A percentile compares a stretch with the other conserved stretches of the same genome.
phyloP scores from a whole-genome alignment of 2,888 invertebrate genomes.

The Cryptocheilus praepositus region DNA sequence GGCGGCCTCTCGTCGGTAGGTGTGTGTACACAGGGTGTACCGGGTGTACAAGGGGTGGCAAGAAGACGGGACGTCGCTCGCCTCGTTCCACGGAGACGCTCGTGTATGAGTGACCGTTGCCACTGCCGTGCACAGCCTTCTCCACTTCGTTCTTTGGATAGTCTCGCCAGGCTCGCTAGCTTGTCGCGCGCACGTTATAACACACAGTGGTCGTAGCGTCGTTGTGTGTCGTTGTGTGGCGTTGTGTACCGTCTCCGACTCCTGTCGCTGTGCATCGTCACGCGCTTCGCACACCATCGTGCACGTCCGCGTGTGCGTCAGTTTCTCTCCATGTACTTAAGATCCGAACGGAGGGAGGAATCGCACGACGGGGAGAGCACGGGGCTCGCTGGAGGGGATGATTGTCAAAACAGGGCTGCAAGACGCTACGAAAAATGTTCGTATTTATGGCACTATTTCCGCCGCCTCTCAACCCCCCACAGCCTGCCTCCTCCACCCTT shows the following conservation, averaged over 20 bases:
- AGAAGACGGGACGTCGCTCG: slow-evolving; percentile 27
- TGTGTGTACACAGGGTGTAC: neutral
- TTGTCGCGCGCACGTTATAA: too few species aligned
- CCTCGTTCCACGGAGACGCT: too few species aligned
- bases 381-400: slow-evolving; percentile 49
- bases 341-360: slow-evolving; percentile 40
- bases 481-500: slow-evolving; percentile 29
- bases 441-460: slow-evolving; percentile 71
- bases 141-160: slow-evolving; percentile 19
- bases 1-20: too few species aligned
- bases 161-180: too few species aligned
- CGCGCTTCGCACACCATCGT: slow-evolving; percentile 4
- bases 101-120: too few species aligned
- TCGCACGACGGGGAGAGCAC: slow-evolving; percentile 30
- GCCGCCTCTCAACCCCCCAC: slow-evolving; percentile 53
- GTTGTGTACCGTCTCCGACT: slow-evolving; percentile 15
- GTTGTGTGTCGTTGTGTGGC: too few species aligned
- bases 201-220: too few species aligned
- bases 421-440: slow-evolving; percentile 70
- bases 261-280: too few species aligned
- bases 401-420: slow-evolving; percentile 70
- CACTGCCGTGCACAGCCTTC: too few species aligned
- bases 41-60: slow-evolving; percentile 27
- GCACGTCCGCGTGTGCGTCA: slow-evolving; percentile 19
- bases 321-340: slow-evolving; percentile 47